These are phyloP conservation scores for Scelioninae gen. 2 DNA, from an alignment of 2,888 invertebrate genomes.

Conservation along the genomic window DNA sequence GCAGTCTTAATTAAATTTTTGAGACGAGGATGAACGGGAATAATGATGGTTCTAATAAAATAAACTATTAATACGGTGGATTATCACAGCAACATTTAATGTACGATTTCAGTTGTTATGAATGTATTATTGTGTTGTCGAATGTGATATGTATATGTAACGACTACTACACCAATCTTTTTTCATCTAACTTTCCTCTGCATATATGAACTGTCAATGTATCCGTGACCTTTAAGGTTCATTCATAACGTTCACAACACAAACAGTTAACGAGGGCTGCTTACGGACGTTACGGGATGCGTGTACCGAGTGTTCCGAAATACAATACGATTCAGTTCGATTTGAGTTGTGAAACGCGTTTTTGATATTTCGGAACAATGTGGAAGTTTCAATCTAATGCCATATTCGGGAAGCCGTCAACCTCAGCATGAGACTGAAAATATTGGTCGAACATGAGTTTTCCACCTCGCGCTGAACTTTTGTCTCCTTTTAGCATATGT, in stretches of 20 bases:
- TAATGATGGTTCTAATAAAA: slow-evolving; percentile 37
- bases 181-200: slow-evolving; percentile 41
- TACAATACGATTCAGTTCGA: too few relatives aligned
- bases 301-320: too few relatives aligned
- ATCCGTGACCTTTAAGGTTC: slow-evolving; percentile 47
- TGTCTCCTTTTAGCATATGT: too few relatives aligned
- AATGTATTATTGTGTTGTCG: slow-evolving; percentile 46
- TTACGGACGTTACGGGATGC: too few relatives aligned
- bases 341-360: too few relatives aligned
- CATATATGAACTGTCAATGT: slow-evolving; percentile 51
- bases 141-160: slow-evolving; percentile 56
- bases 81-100: slow-evolving; percentile 56
- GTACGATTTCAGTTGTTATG: slow-evolving; percentile 48
- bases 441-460: too few relatives aligned
- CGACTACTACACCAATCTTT: slow-evolving; percentile 46
- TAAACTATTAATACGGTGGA: slow-evolving; percentile 36
- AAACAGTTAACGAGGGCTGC: slow-evolving; percentile 22
- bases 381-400: too few relatives aligned
- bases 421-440: too few relatives aligned
- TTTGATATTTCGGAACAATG: too few relatives aligned
- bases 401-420: too few relatives aligned
- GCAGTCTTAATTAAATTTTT: slow-evolving; percentile 52
- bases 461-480: too few relatives aligned
- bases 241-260: slow-evolving; percentile 17
- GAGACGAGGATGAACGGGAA: slow-evolving; percentile 16